These are phyloP conservation scores for Microctonus brassicae DNA, from an alignment of 2,888 invertebrate genomes.

Conservation along the genomic window DNA sequence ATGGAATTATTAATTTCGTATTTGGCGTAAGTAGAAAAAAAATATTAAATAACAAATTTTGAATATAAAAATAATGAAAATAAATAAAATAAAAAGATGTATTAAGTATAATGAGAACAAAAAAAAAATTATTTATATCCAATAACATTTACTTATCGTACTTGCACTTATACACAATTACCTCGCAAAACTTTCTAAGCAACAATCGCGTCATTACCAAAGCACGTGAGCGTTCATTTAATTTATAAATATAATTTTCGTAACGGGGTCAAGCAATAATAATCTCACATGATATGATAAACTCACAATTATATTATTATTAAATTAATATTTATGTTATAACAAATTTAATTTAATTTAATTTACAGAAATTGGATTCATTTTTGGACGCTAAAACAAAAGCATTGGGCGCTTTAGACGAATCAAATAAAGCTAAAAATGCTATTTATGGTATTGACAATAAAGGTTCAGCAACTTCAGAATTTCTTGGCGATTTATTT, in stretches of 20 bases:
- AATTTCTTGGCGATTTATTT: slow-evolving; percentile 76
- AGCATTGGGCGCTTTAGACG: slow-evolving; percentile 79
- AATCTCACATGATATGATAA: neutral
- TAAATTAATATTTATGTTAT: neutral
- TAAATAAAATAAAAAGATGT: too few species aligned
- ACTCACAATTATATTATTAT: slow-evolving; percentile 15
- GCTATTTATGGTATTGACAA: slow-evolving; percentile 80
- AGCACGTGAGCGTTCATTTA: neutral
- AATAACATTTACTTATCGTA: neutral
- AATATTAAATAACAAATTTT: neutral
- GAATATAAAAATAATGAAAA: neutral
- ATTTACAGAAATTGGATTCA: slow-evolving; percentile 82
- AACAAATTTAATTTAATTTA: neutral
- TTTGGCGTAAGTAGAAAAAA: slow-evolving; percentile 79
- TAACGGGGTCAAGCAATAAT: slow-evolving; percentile 8
- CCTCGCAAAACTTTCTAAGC: slow-evolving; percentile 23
- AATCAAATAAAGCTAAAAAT: slow-evolving; percentile 82
- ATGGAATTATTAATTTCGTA: slow-evolving; percentile 85
- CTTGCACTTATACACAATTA: slow-evolving; percentile 11
- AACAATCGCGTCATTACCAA: slow-evolving; percentile 24
- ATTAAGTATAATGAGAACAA: too few species aligned
- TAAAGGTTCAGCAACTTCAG: slow-evolving; percentile 74
- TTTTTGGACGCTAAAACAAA: slow-evolving; percentile 85
- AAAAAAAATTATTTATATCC: neutral
- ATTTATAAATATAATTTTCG: slow-evolving; percentile 20